These are phyloP conservation scores for Beroe forskalii DNA, from an alignment of 37 sponge, comb jelly and placozoan species.

Conservation along the genomic window DNA sequence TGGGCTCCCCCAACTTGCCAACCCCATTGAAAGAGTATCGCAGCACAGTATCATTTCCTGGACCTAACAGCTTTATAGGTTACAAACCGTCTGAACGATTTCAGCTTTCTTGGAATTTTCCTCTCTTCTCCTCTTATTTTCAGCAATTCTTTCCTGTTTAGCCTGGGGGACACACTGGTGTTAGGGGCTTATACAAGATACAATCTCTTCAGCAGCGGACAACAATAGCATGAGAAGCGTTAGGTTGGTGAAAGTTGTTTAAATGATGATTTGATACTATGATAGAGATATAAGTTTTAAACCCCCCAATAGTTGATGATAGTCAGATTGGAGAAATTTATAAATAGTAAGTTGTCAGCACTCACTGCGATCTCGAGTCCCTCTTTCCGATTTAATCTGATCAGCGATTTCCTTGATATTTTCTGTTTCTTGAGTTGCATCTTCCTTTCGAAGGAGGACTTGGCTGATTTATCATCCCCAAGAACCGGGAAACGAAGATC, in stretches of 20 bases:
- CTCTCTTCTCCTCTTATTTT: conserved; percentile 12
- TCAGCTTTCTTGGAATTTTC: conserved; percentile 38
- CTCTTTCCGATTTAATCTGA: conserved; percentile 15
- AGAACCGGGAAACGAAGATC: not conserved
- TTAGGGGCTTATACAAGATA: not conserved
- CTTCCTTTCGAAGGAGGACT: conserved; percentile 19
- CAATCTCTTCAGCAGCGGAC: no score
- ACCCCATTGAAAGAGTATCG: no score
- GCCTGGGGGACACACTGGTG: not conserved
- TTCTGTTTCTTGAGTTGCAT: conserved; percentile 55
- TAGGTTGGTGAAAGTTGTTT: not conserved
- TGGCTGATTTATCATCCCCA: not conserved
- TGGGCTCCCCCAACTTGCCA: no score
- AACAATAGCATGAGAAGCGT: no score
- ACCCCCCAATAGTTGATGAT: no score
- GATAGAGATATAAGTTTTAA: not conserved
- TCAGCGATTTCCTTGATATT: not conserved
- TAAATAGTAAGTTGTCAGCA: no score
- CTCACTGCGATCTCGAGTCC: not conserved
- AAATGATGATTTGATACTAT: not conserved
- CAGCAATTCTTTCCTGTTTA: conserved; percentile 11
- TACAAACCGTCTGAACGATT: conserved; percentile 51
- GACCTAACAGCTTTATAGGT: no score
- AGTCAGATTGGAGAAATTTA: no score
- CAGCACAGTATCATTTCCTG: no score